Conservation (phyloP, 2,888 invertebrate species). For the Marasmarcha lunaedactyla region DNA sequence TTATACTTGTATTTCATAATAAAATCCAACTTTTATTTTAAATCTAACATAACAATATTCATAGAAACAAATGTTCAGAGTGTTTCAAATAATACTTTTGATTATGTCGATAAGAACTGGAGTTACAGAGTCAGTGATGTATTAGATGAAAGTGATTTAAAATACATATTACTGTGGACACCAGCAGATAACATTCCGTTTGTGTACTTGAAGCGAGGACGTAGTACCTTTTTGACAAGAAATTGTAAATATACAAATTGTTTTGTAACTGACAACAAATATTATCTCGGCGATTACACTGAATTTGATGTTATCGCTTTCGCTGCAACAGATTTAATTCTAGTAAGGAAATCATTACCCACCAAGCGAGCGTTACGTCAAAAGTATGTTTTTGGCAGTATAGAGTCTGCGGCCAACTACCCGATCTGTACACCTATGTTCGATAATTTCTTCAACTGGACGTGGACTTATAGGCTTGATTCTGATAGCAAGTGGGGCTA, state of each 20-base stretch:
- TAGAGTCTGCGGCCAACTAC: constrained; percentile 37
- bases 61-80: no score
- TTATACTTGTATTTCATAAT: no score
- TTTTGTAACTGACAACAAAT: constrained; percentile 29
- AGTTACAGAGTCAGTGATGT: not conserved
- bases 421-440: constrained; percentile 23
- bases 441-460: constrained; percentile 42
- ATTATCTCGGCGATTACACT: constrained; percentile 22
- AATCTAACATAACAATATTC: no score
- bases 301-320: constrained; percentile 42
- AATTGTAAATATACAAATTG: constrained; percentile 40
- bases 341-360: constrained; percentile 17
- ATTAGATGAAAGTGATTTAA: not conserved
- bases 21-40: no score
- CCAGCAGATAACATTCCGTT: constrained; percentile 21
- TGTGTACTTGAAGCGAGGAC: constrained; percentile 24
- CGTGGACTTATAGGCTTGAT: constrained; percentile 37
- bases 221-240: constrained; percentile 24
- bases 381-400: constrained; percentile 36
- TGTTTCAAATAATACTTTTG: no score
- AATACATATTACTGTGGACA: not conserved
- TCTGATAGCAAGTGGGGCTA: constrained; percentile 38
- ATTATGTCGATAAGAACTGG: no score
- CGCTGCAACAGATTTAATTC: constrained; percentile 31
- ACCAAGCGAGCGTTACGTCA: constrained; percentile 24